Evolutionary conservation across 2,888 invertebrate species (phyloP).

Genomic region (Euplagia quadripunctaria): DNA sequence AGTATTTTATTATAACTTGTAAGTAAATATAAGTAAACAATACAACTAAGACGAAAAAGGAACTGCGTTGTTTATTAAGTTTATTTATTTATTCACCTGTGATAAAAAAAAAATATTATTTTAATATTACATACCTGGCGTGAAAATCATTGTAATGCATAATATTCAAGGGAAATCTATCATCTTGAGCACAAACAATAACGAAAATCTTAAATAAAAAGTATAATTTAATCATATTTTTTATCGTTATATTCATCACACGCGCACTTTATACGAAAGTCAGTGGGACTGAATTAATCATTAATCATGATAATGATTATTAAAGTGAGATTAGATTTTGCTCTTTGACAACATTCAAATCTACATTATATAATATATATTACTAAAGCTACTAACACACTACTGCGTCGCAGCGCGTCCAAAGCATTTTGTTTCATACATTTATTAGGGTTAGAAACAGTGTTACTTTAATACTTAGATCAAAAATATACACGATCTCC

Average conservation of each 20-base stretch:
- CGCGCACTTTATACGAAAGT: background rate
- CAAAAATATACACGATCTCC: too few species aligned
- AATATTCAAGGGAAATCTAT: slow-evolving; percentile 70
- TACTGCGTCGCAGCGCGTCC: too few species aligned
- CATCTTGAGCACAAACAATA: slow-evolving; percentile 51
- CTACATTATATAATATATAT: background rate
- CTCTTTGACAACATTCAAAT: background rate
- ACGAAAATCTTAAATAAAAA: slow-evolving; percentile 44
- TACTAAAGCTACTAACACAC: too few species aligned
- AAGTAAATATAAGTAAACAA: too few species aligned
- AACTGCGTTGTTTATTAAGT: too few species aligned
- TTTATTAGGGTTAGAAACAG: too few species aligned
- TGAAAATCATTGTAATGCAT: slow-evolving; percentile 82
- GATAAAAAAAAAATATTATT: too few species aligned
- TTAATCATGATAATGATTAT: background rate
- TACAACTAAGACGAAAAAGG: too few species aligned
- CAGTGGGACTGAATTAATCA: slow-evolving; percentile 8
- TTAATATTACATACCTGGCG: slow-evolving; percentile 66
- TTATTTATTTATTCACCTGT: too few species aligned
- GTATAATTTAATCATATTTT: slow-evolving; percentile 44
- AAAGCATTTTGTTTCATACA: too few species aligned
- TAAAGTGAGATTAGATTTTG: background rate
- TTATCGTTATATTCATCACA: background rate
- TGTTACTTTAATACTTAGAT: too few species aligned
- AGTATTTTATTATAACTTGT: too few species aligned